Evolutionary conservation across 2,888 invertebrate genomes (phyloP), one percentile per base, ranked within the genome.

Genomic region (Agonopterix alstromeriana): DNA sequence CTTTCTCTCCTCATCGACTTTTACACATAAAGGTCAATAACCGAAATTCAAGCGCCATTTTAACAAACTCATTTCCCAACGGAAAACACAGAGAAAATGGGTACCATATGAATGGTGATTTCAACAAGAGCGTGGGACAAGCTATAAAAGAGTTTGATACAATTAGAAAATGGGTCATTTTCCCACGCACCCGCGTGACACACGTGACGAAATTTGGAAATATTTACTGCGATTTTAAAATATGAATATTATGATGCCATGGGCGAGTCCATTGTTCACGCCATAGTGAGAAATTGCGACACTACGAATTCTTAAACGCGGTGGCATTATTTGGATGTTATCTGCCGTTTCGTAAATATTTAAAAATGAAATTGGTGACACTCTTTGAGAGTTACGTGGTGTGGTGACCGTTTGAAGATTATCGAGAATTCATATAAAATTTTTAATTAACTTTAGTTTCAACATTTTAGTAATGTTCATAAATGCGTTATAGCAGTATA

Each of bases 11-110:
- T 27, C 27, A 27, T 27, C 2, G 27, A 27, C 27, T 5, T 27
- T 27, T 27, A 27, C 27, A 14, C 14, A 14, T 2, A 27, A 27
- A 27, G 27, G 0, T 27, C 27, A 27, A 27, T 7, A 27, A 27
- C 3, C 27, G 27, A 27, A 27, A 27, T 27, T 9, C 10, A 11
- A 48, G 45, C 51, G 51, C 27, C 53, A 56, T 51, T 49, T 60
- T 57, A 60, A 48, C 48, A 43, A 17, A 46, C n/a, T n/a, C 9
- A 50, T 67, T 68, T 61, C 65, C 56, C 60, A 69, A 66, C 56
- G 63, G 65, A 66, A 67, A 65, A 51, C 35, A 44, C 55, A 50
- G 58, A 56, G 67, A 66, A 67, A 67, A 66, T 57, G 51, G 27
- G 51, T 51, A 54, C 51, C 56, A 35, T 49, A 51, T 50, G 54